Conservation (phyloP, 2,113 vertebrate species). For the Tragelaphus scriptus region DNA sequence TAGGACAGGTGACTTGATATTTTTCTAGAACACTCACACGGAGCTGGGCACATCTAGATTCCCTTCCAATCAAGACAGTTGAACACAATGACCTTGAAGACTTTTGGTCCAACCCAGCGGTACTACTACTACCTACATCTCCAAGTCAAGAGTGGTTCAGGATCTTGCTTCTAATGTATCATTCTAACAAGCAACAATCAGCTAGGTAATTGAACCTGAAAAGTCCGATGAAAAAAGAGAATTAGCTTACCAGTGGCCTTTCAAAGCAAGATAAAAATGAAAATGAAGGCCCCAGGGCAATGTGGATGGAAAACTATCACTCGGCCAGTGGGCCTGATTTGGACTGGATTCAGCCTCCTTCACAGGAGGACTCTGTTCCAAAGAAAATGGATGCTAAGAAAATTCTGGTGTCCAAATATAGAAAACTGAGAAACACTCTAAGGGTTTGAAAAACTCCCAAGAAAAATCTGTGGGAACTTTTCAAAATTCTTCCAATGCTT, state of each 20-base stretch:
- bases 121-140: not conserved
- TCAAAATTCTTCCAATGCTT: not conserved
- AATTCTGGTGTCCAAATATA: conserved; percentile 16
- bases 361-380: conserved; percentile 5
- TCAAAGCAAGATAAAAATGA: not conserved
- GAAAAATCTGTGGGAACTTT: not conserved
- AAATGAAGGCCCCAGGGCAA: not conserved
- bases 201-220: not conserved
- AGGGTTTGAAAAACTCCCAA: not conserved
- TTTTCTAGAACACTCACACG: not conserved
- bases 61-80: not conserved
- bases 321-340: not conserved
- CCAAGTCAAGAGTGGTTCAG: not conserved
- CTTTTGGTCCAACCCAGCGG: not conserved
- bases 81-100: not conserved
- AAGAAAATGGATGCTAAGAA: conserved; percentile 5
- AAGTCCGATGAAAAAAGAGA: not conserved
- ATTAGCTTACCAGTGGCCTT: not conserved
- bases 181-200: not conserved
- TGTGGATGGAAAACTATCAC: not conserved
- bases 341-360: not conserved
- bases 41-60: not conserved
- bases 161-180: not conserved
- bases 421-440: not conserved
- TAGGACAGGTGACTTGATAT: not conserved